These are phyloP conservation scores for Anoplius nigerrimus DNA, from an alignment of 2,888 invertebrate genomes.

Conservation along the genomic window DNA sequence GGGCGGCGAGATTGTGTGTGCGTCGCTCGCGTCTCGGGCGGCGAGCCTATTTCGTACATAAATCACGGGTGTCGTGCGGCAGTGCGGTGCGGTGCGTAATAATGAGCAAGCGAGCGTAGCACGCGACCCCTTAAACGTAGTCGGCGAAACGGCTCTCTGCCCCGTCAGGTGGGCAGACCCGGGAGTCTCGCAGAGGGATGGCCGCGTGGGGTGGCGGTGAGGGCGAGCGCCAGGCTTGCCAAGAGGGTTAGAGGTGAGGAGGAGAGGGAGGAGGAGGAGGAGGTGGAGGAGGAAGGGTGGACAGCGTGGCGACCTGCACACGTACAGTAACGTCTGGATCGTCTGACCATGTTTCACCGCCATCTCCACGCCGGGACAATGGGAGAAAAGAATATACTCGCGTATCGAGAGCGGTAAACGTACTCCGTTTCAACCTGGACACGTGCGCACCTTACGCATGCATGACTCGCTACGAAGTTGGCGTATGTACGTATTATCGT, in stretches of 20 bases:
- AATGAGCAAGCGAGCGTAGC: constrained; percentile 52
- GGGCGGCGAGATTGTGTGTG: constrained; percentile 11
- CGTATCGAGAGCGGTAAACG: no score
- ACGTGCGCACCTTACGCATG: no score
- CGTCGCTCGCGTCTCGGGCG: constrained; percentile 4
- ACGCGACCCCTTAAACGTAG: constrained; percentile 43
- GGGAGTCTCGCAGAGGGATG: constrained; percentile 21
- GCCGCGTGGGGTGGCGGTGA: constrained; percentile 17
- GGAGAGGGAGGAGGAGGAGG: not conserved
- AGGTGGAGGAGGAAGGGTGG: no score
- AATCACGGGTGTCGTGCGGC: constrained; percentile 38
- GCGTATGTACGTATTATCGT: no score
- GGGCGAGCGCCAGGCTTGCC: no score
- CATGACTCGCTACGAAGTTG: no score
- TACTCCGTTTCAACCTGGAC: no score
- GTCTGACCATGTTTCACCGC: no score
- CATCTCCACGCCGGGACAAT: no score
- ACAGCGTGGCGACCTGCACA: no score
- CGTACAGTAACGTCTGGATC: no score
- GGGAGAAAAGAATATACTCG: no score
- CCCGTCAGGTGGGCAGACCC: constrained; percentile 23
- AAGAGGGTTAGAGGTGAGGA: constrained; percentile 1
- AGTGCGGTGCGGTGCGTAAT: constrained; percentile 45
- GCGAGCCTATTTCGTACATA: constrained; percentile 46
- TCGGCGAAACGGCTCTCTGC: constrained; percentile 29